phyloP scores from a whole-genome alignment of 2,888 invertebrate species.

The Drosophila sordidula region DNA sequence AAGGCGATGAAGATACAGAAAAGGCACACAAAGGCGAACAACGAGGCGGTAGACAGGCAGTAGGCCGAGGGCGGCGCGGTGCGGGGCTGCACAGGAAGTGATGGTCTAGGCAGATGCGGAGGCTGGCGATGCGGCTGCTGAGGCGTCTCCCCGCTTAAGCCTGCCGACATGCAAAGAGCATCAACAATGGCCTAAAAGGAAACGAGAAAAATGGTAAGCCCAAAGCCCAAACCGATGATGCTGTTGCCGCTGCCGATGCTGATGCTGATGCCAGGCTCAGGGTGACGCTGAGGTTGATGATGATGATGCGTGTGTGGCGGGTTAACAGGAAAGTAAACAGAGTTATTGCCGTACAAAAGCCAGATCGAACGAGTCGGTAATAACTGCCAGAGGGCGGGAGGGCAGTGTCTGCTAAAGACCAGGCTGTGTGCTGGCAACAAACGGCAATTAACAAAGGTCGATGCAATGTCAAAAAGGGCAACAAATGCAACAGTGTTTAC shows the following conservation, averaged over 20 bases:
- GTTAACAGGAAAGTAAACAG: constrained; percentile 68
- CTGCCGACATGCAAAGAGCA: constrained; percentile 73
- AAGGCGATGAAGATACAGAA: constrained; percentile 60
- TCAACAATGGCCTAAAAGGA: constrained; percentile 52
- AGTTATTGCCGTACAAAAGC: constrained; percentile 64
- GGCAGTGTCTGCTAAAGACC: constrained; percentile 2
- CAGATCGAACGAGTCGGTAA: constrained; percentile 66
- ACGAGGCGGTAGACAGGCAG: constrained; percentile 55
- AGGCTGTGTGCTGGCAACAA: constrained; percentile 61
- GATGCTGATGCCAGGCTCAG: constrained; percentile 1
- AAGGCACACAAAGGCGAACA: constrained; percentile 65
- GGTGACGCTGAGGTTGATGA: constrained; percentile 5
- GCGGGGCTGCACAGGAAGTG: constrained; percentile 52
- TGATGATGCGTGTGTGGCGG: constrained; percentile 42
- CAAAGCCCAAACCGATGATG: constrained; percentile 22
- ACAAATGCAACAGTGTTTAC: constrained; percentile 55
- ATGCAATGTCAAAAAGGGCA: constrained; percentile 48
- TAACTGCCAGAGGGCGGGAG: constrained; percentile 44
- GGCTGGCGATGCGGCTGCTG: constrained; percentile 42
- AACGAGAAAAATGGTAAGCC: constrained; percentile 59
- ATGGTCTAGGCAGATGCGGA: constrained; percentile 58
- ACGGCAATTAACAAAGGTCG: constrained; percentile 70
- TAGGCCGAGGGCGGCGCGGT: constrained; percentile 18
- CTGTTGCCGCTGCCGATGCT: neutral
- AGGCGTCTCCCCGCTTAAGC: constrained; percentile 64